These are phyloP conservation scores for Acromyrmex heyeri DNA, from an alignment of 1,140 invertebrate genomes.

Conservation along the genomic window DNA sequence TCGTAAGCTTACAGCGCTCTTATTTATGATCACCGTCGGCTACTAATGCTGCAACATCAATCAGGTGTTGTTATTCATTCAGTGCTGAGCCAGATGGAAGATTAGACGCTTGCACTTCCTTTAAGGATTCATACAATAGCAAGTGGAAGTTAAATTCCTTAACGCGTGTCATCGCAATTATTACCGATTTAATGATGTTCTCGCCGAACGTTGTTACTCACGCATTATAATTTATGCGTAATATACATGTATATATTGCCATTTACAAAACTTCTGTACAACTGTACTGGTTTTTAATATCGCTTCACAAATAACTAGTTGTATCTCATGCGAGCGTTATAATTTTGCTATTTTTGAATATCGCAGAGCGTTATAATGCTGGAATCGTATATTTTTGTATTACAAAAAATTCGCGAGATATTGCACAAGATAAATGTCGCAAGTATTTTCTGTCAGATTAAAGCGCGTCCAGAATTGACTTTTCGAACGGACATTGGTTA, in stretches of 20 bases:
- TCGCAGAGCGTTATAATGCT: not conserved
- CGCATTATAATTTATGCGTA: not conserved
- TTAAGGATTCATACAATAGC: not conserved
- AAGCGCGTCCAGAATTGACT: slow-evolving; percentile 38
- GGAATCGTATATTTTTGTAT: not conserved
- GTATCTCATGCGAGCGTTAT: not conserved
- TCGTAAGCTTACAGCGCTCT: slow-evolving; percentile 47
- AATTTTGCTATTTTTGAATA: not conserved
- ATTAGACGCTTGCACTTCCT: slow-evolving; percentile 41
- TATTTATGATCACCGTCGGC: slow-evolving; percentile 56
- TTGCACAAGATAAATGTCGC: slow-evolving; percentile 8
- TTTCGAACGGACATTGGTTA: slow-evolving; percentile 59
- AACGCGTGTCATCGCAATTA: slow-evolving; percentile 1
- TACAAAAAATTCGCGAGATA: slow-evolving; percentile 17
- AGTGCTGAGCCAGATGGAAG: slow-evolving; percentile 42
- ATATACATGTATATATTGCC: not conserved
- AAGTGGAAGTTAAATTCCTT: slow-evolving; percentile 28
- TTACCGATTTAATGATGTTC: not conserved
- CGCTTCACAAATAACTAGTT: not conserved
- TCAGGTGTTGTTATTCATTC: slow-evolving; percentile 51
- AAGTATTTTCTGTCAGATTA: slow-evolving; percentile 24
- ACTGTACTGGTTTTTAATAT: not conserved
- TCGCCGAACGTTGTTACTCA: not conserved
- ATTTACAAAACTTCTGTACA: not conserved
- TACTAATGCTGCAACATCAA: slow-evolving; percentile 47